phyloP scores from a whole-genome alignment of 2,797 vertebrate species.

The Malurus leucopterus region DNA sequence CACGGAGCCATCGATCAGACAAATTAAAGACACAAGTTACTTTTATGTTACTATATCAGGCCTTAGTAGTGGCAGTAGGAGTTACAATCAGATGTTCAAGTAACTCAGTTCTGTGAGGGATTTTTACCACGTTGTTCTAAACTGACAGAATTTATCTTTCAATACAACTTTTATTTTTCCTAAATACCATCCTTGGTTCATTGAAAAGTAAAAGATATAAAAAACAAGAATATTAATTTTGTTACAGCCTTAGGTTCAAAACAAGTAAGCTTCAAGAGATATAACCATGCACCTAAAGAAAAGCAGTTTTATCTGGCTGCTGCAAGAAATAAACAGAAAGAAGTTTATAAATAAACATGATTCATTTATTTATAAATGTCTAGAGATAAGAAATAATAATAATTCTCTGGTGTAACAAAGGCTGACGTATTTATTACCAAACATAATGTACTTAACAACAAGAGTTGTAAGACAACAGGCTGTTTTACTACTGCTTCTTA shows the following conservation, averaged over 20 bases:
- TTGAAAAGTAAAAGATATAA: not conserved
- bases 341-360: constrained; percentile 32
- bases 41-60: not conserved
- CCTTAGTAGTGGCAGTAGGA: not conserved
- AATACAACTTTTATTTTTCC: not conserved
- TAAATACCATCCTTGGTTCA: not conserved
- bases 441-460: constrained; percentile 41
- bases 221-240: not conserved
- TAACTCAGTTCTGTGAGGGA: not conserved
- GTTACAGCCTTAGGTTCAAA: not conserved
- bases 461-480: constrained; percentile 48
- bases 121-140: not conserved
- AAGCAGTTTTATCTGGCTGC: not conserved
- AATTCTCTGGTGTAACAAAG: constrained; percentile 12
- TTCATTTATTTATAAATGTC: constrained; percentile 29
- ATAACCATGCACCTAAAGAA: not conserved
- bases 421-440: constrained; percentile 46
- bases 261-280: not conserved
- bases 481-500: constrained; percentile 63
- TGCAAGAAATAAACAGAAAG: not conserved
- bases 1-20: not conserved
- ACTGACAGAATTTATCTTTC: not conserved
- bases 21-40: not conserved
- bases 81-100: not conserved
- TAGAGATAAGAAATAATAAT: constrained; percentile 14